Base-by-base conservation (phyloP, 2,797 vertebrate species). In the Florisuga fusca region DNA sequence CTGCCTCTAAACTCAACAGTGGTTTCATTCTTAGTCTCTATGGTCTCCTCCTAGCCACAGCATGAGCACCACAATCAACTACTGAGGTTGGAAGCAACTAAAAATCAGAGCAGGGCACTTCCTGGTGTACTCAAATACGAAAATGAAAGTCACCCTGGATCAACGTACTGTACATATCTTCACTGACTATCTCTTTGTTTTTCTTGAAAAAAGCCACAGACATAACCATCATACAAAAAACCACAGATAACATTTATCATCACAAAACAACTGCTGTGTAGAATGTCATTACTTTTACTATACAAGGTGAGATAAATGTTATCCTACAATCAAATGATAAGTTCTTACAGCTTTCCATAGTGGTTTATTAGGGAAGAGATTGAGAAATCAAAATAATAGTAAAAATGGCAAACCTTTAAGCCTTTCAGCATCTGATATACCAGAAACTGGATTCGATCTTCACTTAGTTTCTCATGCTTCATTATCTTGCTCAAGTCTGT, bases 401-500 rank as follows among this genome's bases (percentile, higher is more conserved):
- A 84, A 4, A 87, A 72, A 53, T 29, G 17, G 67, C 97, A 84
- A 94, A 99, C 99, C 99, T 99, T 99, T 62, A 99, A 98, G 18
- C 99, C 99, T 96, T 98, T 99, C 73, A 99, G 95, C 89, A 99
- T 99, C 97, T 99, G 99, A 97, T 99, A 99, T 27, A 99, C 99
- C 53, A 99, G 98, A 95, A 99, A 99, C 94, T 99, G 99, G 95
- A 99, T 98, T 80, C 98, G 98, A 88, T 99, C 99, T 93, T 99
- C 99, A 3, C 98, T 98, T 79, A 99, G 98, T 75, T 96, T 98
- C 95, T 99, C 98, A 18, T 99, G 97, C 94, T 99, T 99, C 99
- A 99, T 99, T 96, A 99, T 97, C 96, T 99, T 99, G 87, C 99
- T 98, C 92, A 99, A 97, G 95, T 99, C 99, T 2, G 99, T 99